These are phyloP conservation scores for Lysandra coridon DNA, from an alignment of 2,888 invertebrate species.

Conservation along the genomic window DNA sequence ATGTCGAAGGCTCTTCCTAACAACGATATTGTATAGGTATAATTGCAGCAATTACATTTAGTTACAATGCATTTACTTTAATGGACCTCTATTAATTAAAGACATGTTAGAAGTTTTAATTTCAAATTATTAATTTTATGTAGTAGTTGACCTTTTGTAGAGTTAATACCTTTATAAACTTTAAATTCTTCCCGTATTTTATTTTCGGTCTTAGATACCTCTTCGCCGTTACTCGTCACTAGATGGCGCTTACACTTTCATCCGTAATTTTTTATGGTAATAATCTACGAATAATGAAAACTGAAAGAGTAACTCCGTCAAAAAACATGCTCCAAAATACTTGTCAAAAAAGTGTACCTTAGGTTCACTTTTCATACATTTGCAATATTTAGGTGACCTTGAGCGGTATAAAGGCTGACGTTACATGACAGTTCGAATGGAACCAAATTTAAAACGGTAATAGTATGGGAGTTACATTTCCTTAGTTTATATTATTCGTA, in stretches of 20 bases:
- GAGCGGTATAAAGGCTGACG: too few relatives aligned
- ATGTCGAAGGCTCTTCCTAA: conserved; percentile 71
- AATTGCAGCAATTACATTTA: conserved; percentile 34
- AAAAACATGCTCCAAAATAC: too few relatives aligned
- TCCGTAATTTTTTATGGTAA: too few relatives aligned
- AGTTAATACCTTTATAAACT: neutral
- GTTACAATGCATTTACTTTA: conserved; percentile 25
- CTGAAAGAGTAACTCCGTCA: too few relatives aligned
- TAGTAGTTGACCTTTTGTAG: neutral
- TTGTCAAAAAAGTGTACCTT: too few relatives aligned
- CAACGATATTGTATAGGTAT: conserved; percentile 39
- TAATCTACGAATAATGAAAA: too few relatives aligned
- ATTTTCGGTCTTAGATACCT: neutral
- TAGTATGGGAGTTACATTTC: too few relatives aligned
- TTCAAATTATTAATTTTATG: neutral
- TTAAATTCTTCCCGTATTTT: neutral
- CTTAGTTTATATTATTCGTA: too few relatives aligned
- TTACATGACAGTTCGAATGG: too few relatives aligned
- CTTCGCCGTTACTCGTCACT: conserved; percentile 32
- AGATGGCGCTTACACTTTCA: conserved; percentile 38
- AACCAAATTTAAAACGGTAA: too few relatives aligned
- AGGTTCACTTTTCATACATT: too few relatives aligned
- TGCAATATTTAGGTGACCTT: too few relatives aligned
- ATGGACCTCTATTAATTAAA: conserved; percentile 8
- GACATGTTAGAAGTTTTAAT: neutral